Evolutionary conservation across 2,113 vertebrate genomes (phyloP).

Genomic region (Microcebus murinus): DNA sequence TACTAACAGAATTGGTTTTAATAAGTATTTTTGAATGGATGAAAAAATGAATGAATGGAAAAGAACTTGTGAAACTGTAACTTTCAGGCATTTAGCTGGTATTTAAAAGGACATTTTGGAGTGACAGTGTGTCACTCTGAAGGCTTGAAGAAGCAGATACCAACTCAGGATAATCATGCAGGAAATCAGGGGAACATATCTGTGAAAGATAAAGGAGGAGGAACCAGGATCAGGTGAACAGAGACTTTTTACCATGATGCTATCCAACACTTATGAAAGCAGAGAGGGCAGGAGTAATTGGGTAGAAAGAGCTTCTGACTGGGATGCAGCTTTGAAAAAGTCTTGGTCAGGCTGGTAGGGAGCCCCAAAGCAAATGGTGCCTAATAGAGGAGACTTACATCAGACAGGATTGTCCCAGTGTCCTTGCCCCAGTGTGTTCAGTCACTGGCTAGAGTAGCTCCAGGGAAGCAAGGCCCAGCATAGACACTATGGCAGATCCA

Average conservation of each 20-base stretch:
- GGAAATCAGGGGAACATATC: not conserved
- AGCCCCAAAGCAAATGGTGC: not conserved
- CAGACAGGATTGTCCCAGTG: fast-evolving
- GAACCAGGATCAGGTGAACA: not conserved
- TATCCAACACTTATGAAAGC: fast-evolving
- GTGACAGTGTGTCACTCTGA: no score
- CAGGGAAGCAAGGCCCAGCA: not conserved
- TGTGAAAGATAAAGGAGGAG: not conserved
- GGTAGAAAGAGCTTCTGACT: not conserved
- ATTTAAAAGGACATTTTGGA: not conserved
- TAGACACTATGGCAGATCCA: not conserved
- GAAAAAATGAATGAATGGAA: not conserved
- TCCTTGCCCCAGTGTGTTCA: not conserved
- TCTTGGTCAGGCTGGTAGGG: not conserved
- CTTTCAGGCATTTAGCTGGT: not conserved
- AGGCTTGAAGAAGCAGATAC: not conserved
- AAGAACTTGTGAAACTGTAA: not conserved
- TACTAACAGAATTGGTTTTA: not conserved
- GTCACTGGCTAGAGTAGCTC: not conserved
- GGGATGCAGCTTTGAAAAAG: not conserved
- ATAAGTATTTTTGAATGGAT: not conserved
- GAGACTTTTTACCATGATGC: not conserved
- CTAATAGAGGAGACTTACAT: not conserved
- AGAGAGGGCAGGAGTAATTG: not conserved
- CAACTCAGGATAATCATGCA: no score